These are phyloP conservation scores for Chelonus formosanus DNA, from an alignment of 2,888 invertebrate species.

Conservation along the genomic window DNA sequence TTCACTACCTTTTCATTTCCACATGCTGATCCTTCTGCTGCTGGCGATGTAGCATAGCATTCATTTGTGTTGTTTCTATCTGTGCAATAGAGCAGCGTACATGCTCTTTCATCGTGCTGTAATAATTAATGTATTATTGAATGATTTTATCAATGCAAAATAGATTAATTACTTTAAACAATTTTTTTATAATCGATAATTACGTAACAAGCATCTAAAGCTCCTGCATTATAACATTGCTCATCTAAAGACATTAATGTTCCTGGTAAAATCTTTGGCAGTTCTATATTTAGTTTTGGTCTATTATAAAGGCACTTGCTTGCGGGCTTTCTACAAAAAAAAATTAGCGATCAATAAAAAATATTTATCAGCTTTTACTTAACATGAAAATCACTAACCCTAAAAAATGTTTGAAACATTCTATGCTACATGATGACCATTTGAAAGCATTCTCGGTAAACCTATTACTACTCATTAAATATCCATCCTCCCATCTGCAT, in stretches of 20 bases:
- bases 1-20: constrained; percentile 20
- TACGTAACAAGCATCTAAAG: constrained; percentile 35
- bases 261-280: constrained; percentile 35
- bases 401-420: constrained; percentile 35
- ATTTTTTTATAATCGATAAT: neutral
- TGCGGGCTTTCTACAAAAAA: constrained; percentile 23
- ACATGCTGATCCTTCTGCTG: constrained; percentile 34
- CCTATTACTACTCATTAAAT: constrained; percentile 38
- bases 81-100: constrained; percentile 35
- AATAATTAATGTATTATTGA: constrained; percentile 12
- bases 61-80: constrained; percentile 22
- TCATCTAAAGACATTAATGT: constrained; percentile 34
- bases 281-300: constrained; percentile 20
- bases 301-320: constrained; percentile 36
- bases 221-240: constrained; percentile 35
- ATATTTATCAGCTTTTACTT: neutral
- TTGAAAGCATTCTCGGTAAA: constrained; percentile 33
- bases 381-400: constrained; percentile 22
- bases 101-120: constrained; percentile 31
- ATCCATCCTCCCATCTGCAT: constrained; percentile 39
- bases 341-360: constrained; percentile 3
- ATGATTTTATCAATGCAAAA: too few species aligned
- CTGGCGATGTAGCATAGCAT: constrained; percentile 31
- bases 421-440: constrained; percentile 36
- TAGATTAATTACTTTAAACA: too few species aligned